phyloP scores from a whole-genome alignment of 2,113 vertebrate genomes.

The Prinia subflava region DNA sequence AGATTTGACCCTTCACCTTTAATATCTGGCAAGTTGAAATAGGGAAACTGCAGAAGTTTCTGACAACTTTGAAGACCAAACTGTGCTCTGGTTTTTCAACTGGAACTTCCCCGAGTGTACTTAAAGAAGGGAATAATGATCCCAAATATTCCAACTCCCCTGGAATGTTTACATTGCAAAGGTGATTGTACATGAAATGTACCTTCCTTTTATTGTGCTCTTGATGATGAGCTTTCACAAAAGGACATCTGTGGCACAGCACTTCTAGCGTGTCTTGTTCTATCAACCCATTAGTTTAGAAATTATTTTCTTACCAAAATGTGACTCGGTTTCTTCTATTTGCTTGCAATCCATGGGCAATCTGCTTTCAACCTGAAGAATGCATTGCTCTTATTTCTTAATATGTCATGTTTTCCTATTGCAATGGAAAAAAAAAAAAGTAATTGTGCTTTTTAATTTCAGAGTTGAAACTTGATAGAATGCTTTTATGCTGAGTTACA shows the following conservation, averaged over 20 bases:
- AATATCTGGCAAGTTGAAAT: not conserved
- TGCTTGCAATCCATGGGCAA: not conserved
- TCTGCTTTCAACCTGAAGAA: slow-evolving; percentile 27
- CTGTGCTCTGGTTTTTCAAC: not conserved
- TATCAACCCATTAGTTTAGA: slow-evolving; percentile 18
- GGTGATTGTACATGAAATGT: not conserved
- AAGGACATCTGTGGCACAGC: slow-evolving; percentile 24
- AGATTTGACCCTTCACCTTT: slow-evolving; percentile 16
- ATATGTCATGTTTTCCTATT: slow-evolving; percentile 8
- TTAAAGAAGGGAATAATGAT: not conserved
- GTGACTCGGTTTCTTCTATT: slow-evolving; percentile 17
- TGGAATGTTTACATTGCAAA: slow-evolving; percentile 5
- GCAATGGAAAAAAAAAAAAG: not conserved
- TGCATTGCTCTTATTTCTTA: slow-evolving; percentile 33
- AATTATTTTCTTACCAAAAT: slow-evolving; percentile 31
- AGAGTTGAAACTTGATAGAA: not conserved
- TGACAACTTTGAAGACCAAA: not conserved
- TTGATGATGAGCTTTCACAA: not conserved
- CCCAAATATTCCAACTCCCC: not conserved
- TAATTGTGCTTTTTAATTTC: slow-evolving; percentile 55
- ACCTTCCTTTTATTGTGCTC: not conserved
- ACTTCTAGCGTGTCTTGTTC: not conserved
- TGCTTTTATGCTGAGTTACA: slow-evolving; percentile 26
- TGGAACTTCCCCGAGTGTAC: not conserved
- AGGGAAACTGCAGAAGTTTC: not conserved